Percentiles rank a stretch among this genome's conserved stretches.
These are phyloP conservation scores for Triplophysa rosa DNA, from an alignment of 2,113 vertebrate species.

Conservation along the genomic window DNA sequence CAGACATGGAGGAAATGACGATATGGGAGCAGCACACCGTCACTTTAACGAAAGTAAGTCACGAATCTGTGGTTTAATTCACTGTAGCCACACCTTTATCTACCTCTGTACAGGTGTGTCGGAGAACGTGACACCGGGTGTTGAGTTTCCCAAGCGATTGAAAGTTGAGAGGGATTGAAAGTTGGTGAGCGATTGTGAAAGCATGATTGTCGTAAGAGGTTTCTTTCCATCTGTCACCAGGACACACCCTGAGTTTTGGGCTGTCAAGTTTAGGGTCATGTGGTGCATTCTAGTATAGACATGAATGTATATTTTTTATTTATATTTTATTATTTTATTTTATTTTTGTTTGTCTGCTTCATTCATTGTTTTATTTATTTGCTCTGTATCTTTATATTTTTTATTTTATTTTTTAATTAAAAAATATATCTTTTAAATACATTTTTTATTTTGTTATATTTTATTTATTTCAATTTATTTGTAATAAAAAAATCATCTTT, in stretches of 20 bases:
- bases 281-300: not conserved
- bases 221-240: slow-evolving; percentile 39
- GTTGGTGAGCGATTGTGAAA: not conserved
- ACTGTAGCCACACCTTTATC: not conserved
- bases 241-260: slow-evolving; percentile 47
- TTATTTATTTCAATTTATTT: not conserved
- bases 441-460: slow-evolving; percentile 4
- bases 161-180: slow-evolving; percentile 9
- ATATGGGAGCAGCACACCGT: slow-evolving; percentile 97
- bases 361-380: slow-evolving; percentile 60
- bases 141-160: slow-evolving; percentile 3
- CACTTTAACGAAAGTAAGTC: slow-evolving; percentile 83
- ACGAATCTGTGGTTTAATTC: not conserved
- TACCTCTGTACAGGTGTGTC: slow-evolving; percentile 15
- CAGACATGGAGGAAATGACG: slow-evolving; percentile 89
- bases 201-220: slow-evolving; percentile 49
- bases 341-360: not conserved
- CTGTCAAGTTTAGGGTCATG: slow-evolving; percentile 38
- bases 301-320: not conserved
- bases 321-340: not conserved
- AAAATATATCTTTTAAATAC: not conserved
- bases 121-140: not conserved
- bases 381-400: slow-evolving; percentile 43
- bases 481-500: not conserved
- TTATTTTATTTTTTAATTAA: not conserved